These are phyloP conservation scores for Florisuga fusca DNA, from an alignment of 2,797 vertebrate species.

Conservation along the genomic window DNA sequence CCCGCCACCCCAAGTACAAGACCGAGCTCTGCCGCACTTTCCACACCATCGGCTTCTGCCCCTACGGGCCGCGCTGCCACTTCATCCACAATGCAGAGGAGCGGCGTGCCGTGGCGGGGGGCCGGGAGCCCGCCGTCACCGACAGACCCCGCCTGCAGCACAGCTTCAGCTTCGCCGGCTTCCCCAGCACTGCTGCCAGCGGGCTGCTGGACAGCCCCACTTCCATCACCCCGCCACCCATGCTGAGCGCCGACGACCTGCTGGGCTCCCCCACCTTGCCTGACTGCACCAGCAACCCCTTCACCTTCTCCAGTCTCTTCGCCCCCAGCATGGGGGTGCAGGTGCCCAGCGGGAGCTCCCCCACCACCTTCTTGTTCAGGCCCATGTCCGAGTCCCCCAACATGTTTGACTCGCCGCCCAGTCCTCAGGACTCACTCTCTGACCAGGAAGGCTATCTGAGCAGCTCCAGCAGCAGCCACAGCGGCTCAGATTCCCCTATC, in stretches of 20 bases:
- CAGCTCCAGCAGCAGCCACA: constrained; percentile 95
- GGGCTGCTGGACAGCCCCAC: constrained; percentile 96
- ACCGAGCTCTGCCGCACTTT: constrained; percentile 96
- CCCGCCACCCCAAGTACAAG: constrained; percentile 94
- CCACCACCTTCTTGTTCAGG: constrained; percentile 90
- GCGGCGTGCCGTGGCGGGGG: constrained; percentile 84
- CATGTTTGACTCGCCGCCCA: constrained; percentile 92
- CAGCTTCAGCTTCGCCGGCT: constrained; percentile 97
- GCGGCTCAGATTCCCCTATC: constrained; percentile 93
- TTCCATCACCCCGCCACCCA: constrained; percentile 94
- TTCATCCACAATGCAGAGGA: constrained; percentile 95
- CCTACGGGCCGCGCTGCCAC: constrained; percentile 92
- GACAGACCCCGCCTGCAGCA: constrained; percentile 94
- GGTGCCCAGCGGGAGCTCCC: constrained; percentile 84
- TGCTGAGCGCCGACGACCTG: constrained; percentile 92
- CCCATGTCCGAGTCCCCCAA: constrained; percentile 94
- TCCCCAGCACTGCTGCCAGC: constrained; percentile 87
- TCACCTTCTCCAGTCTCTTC: constrained; percentile 96
- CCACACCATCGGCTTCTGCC: constrained; percentile 96
- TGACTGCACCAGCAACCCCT: constrained; percentile 94
- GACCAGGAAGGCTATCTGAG: constrained; percentile 98
- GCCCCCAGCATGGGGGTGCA: constrained; percentile 89
- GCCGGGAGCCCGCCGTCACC: constrained; percentile 81
- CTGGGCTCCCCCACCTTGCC: constrained; percentile 82
- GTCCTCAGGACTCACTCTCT: constrained; percentile 95